Base-by-base conservation (phyloP, 2,113 vertebrate species). In the Bungarus multicinctus region DNA sequence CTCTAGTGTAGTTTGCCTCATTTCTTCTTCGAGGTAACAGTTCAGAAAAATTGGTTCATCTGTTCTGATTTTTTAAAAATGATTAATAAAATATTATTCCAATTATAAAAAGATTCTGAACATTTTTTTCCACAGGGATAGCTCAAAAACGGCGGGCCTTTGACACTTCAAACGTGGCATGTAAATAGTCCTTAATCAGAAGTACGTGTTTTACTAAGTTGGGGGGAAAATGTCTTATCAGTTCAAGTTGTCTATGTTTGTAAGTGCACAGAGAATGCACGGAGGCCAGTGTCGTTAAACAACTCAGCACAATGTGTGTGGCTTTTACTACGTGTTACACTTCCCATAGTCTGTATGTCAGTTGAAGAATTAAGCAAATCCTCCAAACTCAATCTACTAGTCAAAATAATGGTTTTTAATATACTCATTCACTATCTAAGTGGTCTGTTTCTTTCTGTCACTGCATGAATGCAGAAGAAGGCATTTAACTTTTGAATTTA, bases 121-220 rank as follows among this genome's bases (percentile, higher is more conserved):
- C 96, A 47, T 97, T 96, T 97, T 97, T 97, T 95, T 96, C 91
- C 96, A 95, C 97, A 97, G 97, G 97, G 96, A 96, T 97, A 97
- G 96, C 97, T 97, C 97, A 97, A 96, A 97, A 96, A 94, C 95
- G 96, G 96, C 97, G 92, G 96, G 97, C 96, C 97, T 97, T 97
- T 97, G 97, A 96, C 92, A 96, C 96, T 95, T 95, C 97, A 96
- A 96, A 95, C 97, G 89, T 96, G 96, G 97, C 96, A 97, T 97
- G 97, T 97, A 97, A 97, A 97, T 97, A 97, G 96, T 95, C 97
- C 97, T 97, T 97, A 96, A 95, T 95, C 94, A 97, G 96, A 97
- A 97, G 97, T 97, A 97, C 96, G 97, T 97, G 97, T 94, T 97
- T 96, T 96, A 92, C 94, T 97, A 88, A 97, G 95, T 95, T 97